Conservation (phyloP, 2,888 invertebrate genomes). For the Macrostomum cliftonense region DNA sequence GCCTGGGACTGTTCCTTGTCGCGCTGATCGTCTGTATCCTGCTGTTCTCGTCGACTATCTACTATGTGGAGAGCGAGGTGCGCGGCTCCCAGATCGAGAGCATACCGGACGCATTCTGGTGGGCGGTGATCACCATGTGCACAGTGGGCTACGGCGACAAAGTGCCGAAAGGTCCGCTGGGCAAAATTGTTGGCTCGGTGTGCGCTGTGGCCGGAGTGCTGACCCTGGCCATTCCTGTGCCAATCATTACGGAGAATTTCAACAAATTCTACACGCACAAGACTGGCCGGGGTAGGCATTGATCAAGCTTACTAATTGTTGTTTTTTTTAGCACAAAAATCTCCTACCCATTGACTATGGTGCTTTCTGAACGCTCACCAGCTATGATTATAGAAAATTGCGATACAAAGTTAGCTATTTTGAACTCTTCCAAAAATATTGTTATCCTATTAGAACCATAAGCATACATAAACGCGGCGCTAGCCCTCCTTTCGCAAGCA, state of each 20-base stretch:
- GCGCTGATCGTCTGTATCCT: slow-evolving; percentile 39
- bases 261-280: slow-evolving; percentile 33
- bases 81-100: slow-evolving; percentile 30
- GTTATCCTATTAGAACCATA: too few species aligned
- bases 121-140: slow-evolving; percentile 37
- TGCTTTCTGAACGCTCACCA: too few species aligned
- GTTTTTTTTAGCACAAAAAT: too few species aligned
- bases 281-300: background rate
- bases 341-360: too few species aligned
- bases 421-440: too few species aligned
- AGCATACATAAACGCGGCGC: too few species aligned
- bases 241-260: slow-evolving; percentile 34
- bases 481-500: too few species aligned
- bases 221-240: slow-evolving; percentile 34
- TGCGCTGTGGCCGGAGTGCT: slow-evolving; percentile 35
- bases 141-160: slow-evolving; percentile 37
- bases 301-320: too few species aligned
- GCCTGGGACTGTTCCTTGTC: slow-evolving; percentile 39
- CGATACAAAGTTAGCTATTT: too few species aligned
- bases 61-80: slow-evolving; percentile 39
- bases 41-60: slow-evolving; percentile 40
- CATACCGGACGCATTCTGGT: slow-evolving; percentile 38
- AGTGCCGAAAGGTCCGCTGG: slow-evolving; percentile 30
- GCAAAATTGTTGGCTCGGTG: slow-evolving; percentile 31
- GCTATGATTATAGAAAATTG: too few species aligned